Evolutionary conservation across 2,888 invertebrate species (phyloP).

Genomic region (Sialis fuliginosa): DNA sequence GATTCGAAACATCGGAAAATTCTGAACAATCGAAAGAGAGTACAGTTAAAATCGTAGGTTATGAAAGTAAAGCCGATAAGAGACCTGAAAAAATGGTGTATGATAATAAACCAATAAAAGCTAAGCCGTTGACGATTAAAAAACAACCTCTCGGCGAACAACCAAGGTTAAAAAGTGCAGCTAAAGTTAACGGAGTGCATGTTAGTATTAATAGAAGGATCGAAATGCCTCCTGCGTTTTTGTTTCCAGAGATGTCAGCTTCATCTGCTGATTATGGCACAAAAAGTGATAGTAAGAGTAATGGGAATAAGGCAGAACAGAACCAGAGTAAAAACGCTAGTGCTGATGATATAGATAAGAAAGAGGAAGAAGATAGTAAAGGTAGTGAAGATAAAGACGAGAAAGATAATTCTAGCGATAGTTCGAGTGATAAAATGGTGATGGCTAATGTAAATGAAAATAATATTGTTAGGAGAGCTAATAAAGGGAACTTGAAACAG

Average conservation of each 20-base stretch:
- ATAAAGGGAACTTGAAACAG: constrained; percentile 66
- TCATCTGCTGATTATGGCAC: constrained; percentile 34
- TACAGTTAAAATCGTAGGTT: constrained; percentile 9
- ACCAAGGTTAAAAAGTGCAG: constrained; percentile 48
- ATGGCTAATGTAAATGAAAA: constrained; percentile 31
- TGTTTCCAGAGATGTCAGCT: constrained; percentile 59
- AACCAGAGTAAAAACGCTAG: not conserved
- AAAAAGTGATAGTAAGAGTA: constrained; percentile 12
- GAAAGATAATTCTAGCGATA: not conserved
- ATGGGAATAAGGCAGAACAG: constrained; percentile 7
- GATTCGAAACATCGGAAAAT: constrained; percentile 5
- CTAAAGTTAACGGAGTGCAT: constrained; percentile 42
- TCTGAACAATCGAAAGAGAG: constrained; percentile 17
- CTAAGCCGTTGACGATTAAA: constrained; percentile 66
- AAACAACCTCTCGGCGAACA: constrained; percentile 70
- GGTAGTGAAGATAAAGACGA: constrained; percentile 23
- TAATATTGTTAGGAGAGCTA: constrained; percentile 43
- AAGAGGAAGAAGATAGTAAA: constrained; percentile 10
- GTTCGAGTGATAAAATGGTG: constrained; percentile 21
- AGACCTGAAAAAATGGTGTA: constrained; percentile 12
- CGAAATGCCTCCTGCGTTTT: constrained; percentile 68
- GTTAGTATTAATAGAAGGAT: constrained; percentile 54
- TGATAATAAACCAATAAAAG: constrained; percentile 46
- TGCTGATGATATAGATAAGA: constrained; percentile 10
- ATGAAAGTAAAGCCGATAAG: constrained; percentile 5